Conservation (phyloP, 2,113 vertebrate genomes). For the Phylloscopus whistleri region DNA sequence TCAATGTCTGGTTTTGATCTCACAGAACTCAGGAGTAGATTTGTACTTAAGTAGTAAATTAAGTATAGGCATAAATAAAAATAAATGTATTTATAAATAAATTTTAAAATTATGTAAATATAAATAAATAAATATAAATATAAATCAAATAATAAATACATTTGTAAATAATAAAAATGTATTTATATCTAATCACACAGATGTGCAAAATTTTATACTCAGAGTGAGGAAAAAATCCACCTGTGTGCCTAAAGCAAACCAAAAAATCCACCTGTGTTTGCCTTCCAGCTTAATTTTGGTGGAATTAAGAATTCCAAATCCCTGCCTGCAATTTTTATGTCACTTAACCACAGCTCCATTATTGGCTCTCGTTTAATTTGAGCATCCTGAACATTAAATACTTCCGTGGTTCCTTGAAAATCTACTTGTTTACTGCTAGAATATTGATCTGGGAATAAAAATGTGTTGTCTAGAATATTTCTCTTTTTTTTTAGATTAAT, state of each 20-base stretch:
- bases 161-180: neutral
- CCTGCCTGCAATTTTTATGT: neutral
- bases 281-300: neutral
- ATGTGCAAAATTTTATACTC: neutral
- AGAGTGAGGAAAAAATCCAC: neutral
- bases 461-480: neutral
- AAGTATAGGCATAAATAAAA: neutral
- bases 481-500: neutral
- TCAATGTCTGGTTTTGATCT: neutral
- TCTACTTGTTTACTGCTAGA: neutral
- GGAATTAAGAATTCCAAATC: neutral
- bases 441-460: neutral
- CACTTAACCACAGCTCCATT: neutral
- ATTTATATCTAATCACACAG: neutral
- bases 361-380: neutral
- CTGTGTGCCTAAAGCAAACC: neutral
- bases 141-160: neutral
- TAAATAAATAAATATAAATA: no score
- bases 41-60: neutral
- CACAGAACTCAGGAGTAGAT: neutral
- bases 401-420: neutral
- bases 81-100: no score
- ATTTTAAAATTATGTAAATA: no score
- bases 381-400: neutral
- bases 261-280: neutral